phyloP scores from a whole-genome alignment of 2,888 invertebrate species.

The Siphlonurus alternatus region DNA sequence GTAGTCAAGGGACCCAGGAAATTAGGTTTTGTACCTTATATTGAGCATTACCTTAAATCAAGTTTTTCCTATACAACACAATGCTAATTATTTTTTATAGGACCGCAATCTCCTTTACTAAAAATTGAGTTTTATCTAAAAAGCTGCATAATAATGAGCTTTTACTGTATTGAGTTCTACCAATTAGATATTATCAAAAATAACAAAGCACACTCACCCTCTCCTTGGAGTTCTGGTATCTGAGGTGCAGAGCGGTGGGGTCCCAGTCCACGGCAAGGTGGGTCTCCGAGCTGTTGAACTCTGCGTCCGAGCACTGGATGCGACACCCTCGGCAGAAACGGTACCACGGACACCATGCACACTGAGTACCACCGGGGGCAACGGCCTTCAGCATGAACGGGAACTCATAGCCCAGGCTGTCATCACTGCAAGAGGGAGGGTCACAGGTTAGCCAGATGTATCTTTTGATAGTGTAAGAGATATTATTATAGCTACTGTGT shows the following conservation, averaged over 20 bases:
- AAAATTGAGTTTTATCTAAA: not conserved
- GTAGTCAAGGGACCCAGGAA: no score
- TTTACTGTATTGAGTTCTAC: no score
- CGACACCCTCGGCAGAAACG: constrained; percentile 74
- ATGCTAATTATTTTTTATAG: no score
- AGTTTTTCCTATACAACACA: no score
- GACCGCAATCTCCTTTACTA: no score
- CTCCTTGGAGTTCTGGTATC: constrained; percentile 66
- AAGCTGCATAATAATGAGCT: no score
- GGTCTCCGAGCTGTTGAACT: constrained; percentile 22
- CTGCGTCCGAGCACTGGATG: constrained; percentile 43
- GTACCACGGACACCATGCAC: constrained; percentile 64
- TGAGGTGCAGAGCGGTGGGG: constrained; percentile 78
- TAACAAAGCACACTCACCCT: constrained; percentile 40
- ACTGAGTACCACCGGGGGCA: constrained; percentile 49
- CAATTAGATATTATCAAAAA: no score
- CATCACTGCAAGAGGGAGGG: constrained; percentile 47
- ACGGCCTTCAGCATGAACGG: constrained; percentile 78
- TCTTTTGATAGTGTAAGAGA: not conserved
- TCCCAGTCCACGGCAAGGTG: constrained; percentile 86
- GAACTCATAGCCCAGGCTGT: constrained; percentile 80
- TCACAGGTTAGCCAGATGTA: not conserved
- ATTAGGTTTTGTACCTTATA: no score
- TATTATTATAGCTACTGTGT: no score
- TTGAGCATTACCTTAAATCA: no score